Evolutionary conservation across 2,113 vertebrate genomes (phyloP).

Genomic region (Pygoscelis antarcticus): DNA sequence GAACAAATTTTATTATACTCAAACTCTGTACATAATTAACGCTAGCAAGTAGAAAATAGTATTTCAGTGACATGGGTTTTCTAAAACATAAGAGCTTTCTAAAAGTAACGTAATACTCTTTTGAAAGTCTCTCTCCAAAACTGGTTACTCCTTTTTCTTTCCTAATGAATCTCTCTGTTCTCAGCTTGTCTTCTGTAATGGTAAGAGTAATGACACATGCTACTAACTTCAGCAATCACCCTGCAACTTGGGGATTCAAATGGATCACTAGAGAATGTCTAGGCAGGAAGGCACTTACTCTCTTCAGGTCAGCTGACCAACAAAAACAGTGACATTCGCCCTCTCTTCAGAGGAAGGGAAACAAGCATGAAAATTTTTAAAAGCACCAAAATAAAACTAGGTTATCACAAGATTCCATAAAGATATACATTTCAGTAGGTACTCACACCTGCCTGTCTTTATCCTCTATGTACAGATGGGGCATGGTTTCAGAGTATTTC

Average conservation of each 20-base stretch:
- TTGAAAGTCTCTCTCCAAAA: background rate
- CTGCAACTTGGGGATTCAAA: background rate
- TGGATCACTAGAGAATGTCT: background rate
- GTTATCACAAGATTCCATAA: background rate
- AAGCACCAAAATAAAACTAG: background rate
- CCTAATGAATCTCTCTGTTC: background rate
- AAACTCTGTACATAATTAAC: background rate
- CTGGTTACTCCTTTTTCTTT: background rate
- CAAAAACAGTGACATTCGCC: background rate
- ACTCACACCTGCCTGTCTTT: background rate
- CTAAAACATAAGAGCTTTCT: background rate
- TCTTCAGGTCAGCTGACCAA: background rate
- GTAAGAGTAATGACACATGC: background rate
- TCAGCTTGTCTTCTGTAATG: background rate
- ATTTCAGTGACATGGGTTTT: background rate
- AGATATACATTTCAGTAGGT: background rate
- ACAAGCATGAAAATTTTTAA: background rate
- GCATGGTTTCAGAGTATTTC: background rate
- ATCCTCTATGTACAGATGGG: background rate
- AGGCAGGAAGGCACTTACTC: background rate
- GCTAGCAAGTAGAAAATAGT: background rate
- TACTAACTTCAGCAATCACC: background rate
- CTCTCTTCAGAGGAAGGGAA: background rate
- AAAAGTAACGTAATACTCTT: background rate
- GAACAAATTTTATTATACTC: background rate